Conservation (phyloP, 2,888 invertebrate species). For the Mactromeris polynyma region DNA sequence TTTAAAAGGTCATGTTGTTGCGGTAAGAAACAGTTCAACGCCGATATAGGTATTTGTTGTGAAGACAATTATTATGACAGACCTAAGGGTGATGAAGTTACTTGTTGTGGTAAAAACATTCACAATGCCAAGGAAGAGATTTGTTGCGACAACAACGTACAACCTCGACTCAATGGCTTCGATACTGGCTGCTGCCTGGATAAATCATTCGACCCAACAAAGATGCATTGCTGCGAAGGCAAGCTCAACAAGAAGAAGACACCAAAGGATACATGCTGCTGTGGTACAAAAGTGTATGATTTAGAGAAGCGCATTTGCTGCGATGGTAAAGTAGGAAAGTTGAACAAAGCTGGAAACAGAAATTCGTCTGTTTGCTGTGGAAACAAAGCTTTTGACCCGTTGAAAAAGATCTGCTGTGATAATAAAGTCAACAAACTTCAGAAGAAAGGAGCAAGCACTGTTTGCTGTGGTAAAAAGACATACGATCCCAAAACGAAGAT, state of each 20-base stretch:
- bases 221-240: conserved; percentile 47
- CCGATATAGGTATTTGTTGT: conserved; percentile 49
- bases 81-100: conserved; percentile 47
- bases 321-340: conserved; percentile 39
- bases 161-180: conserved; percentile 38
- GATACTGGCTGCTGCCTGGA: conserved; percentile 57
- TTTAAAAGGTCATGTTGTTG: conserved; percentile 61
- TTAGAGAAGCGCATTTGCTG: conserved; percentile 52
- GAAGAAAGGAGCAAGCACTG: conserved; percentile 34
- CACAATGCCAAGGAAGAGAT: conserved; percentile 43
- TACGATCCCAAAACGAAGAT: conserved; percentile 48
- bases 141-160: conserved; percentile 51
- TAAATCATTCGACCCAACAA: conserved; percentile 36
- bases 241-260: conserved; percentile 48
- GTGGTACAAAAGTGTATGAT: conserved; percentile 44
- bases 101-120: conserved; percentile 47
- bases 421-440: conserved; percentile 30
- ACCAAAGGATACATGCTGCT: conserved; percentile 44
- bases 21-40: conserved; percentile 55
- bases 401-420: conserved; percentile 51
- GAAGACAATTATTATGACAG: conserved; percentile 46
- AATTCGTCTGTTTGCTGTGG: conserved; percentile 52
- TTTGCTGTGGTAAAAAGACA: conserved; percentile 47
- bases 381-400: conserved; percentile 49
- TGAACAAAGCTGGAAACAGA: conserved; percentile 30